Conservation (phyloP, 2,888 invertebrate genomes). For the Argyra leucocephala region DNA sequence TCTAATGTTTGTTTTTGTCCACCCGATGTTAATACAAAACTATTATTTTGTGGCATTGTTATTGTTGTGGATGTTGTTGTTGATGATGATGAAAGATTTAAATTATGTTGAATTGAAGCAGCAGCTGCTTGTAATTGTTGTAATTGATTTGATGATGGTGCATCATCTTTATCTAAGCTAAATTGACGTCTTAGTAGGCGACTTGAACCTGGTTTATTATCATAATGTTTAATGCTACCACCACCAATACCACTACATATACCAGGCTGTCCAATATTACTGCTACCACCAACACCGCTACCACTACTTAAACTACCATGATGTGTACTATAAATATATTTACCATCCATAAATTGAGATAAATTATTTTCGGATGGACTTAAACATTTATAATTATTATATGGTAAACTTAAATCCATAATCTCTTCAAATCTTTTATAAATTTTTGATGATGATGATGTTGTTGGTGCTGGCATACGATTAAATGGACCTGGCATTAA, state of each 20-base stretch:
- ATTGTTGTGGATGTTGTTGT: too few species aligned
- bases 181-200: conserved; percentile 56
- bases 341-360: conserved; percentile 39
- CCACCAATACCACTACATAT: conserved; percentile 24
- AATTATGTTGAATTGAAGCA: conserved; percentile 22
- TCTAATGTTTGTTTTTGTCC: conserved; percentile 30
- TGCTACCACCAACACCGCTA: not conserved
- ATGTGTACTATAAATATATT: conserved; percentile 34
- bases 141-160: conserved; percentile 34
- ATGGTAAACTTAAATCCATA: conserved; percentile 60
- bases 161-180: conserved; percentile 59
- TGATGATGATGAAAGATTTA: too few species aligned
- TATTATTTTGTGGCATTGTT: not conserved
- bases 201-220: conserved; percentile 42
- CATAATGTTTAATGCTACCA: conserved; percentile 29
- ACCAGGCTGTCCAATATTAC: conserved; percentile 20
- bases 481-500: conserved; percentile 41
- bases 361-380: conserved; percentile 53
- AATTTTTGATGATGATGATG: conserved; percentile 39
- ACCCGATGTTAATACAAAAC: not conserved
- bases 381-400: conserved; percentile 63
- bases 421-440: conserved; percentile 44
- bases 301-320: not conserved
- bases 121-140: conserved; percentile 11
- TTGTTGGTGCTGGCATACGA: conserved; percentile 32